Evolutionary conservation across 1,140 invertebrate species (phyloP).

Genomic region (Lepidostoma basale): DNA sequence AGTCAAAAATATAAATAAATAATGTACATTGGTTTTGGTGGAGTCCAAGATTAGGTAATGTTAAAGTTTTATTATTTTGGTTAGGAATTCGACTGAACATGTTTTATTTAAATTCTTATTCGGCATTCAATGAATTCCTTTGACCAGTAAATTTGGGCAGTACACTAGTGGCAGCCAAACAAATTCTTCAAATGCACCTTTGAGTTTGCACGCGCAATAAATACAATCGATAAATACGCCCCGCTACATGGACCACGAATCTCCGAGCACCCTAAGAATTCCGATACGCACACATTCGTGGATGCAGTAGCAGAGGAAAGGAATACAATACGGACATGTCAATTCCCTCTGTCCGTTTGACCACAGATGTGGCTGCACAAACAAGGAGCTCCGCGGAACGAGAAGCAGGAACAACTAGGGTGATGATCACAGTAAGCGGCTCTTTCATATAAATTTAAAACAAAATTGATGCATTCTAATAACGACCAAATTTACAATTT

Average conservation of each 20-base stretch:
- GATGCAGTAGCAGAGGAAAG: background rate
- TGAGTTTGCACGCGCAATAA: slow-evolving; percentile 16
- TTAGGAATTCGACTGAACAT: no score
- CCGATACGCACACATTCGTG: background rate
- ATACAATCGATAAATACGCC: slow-evolving; percentile 16
- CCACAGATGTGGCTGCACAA: slow-evolving; percentile 17
- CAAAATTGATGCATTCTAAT: no score
- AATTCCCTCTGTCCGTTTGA: slow-evolving; percentile 28
- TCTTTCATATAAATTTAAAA: no score
- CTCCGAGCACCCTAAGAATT: background rate
- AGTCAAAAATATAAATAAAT: no score
- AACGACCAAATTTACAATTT: no score
- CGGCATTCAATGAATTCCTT: no score
- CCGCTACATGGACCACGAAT: slow-evolving; percentile 9
- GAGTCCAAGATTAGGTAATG: no score
- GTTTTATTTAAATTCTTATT: no score
- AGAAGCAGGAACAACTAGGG: no score
- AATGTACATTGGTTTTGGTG: no score
- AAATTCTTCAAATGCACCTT: slow-evolving; percentile 15
- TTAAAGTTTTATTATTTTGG: no score
- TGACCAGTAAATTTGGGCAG: background rate
- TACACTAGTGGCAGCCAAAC: background rate
- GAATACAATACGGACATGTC: slow-evolving; percentile 27
- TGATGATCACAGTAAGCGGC: no score
- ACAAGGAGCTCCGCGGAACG: slow-evolving; percentile 9